Evolutionary conservation across 1,140 invertebrate species (phyloP).

Genomic region (Heliothis virescens): DNA sequence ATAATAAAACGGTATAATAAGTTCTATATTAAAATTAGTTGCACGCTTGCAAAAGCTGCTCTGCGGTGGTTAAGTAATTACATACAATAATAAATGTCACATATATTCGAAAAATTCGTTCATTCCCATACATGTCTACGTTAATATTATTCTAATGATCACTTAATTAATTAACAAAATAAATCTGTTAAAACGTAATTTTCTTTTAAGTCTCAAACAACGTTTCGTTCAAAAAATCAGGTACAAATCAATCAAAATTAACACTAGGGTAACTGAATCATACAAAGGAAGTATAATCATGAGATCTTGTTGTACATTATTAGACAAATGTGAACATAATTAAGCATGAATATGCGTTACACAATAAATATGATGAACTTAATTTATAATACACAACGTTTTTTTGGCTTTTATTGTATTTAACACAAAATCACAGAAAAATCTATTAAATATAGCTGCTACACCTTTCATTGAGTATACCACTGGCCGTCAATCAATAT

Average conservation of each 20-base stretch:
- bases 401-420: constrained; percentile 80
- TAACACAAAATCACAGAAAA: constrained; percentile 83
- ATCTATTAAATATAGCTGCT: constrained; percentile 69
- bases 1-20: constrained; percentile 67
- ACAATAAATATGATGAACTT: constrained; percentile 63
- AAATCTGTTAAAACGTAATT: constrained; percentile 80
- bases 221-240: constrained; percentile 80
- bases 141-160: constrained; percentile 66
- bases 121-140: constrained; percentile 73
- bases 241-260: constrained; percentile 84
- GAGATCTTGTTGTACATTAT: constrained; percentile 77
- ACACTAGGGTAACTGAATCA: constrained; percentile 83
- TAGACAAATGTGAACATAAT: constrained; percentile 49
- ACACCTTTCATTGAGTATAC: constrained; percentile 49
- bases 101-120: constrained; percentile 76
- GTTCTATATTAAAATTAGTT: constrained; percentile 77
- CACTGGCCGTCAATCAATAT: constrained; percentile 42
- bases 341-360: constrained; percentile 57
- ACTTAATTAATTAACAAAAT: constrained; percentile 76
- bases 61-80: constrained; percentile 77
- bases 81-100: constrained; percentile 64
- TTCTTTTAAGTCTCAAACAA: constrained; percentile 80
- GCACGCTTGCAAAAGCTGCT: constrained; percentile 79
- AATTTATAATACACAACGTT: constrained; percentile 64
- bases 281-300: constrained; percentile 75